Evolutionary conservation across 2,113 vertebrate genomes (phyloP), one percentile per base, ranked within the genome.

Genomic region (Toxostoma redivivum): DNA sequence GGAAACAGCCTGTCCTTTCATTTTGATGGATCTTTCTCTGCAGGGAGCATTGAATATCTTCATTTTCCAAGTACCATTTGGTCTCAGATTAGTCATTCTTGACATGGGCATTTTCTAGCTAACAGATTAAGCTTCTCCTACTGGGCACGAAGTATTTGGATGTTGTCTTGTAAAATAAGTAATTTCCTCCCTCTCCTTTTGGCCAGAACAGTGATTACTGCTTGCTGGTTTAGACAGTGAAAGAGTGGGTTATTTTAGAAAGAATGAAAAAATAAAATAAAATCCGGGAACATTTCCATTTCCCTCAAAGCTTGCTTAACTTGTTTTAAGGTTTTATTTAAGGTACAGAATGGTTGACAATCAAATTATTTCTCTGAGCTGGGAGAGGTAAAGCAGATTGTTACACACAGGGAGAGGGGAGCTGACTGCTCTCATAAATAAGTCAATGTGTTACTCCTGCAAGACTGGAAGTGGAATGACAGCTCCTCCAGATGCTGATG

Each of bases 381-480:
- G 81, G 69, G 53, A 77, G 81, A 88, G 78, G 84, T 73, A 88
- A 92, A 90, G 90, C 56, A 81, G 89, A 91, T 90, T 80, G 80
- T 58, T 87, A 78, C 57, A 94, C 86, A 56, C 47, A 28, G 73
- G 77, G 87, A 61, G 88, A 62, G 88, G 82, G 53, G 80, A 96
- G 86, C 86, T 84, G 91, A 40, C 95, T 93, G 78, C 85, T 78
- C 90, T 97, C 95, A 97, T 97, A 94, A 97, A 97, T 97, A 97
- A 97, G 94, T 96, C 95, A 97, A 94, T 96, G 91, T 81, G 92
- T 97, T 97, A 97, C 89, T 97, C 96, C 94, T 97, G 96, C 96
- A 97, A 97, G 95, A 95, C 77, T 97, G 95, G 65, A 96, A 95
- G 86, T 38, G 11, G 83, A 90, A 83, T 90, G 96, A 92, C 95